A percentile compares a stretch with the other conserved stretches of the same genome.
phyloP scores from a whole-genome alignment of 2,888 invertebrate genomes.

The Stratiomys singularior region DNA sequence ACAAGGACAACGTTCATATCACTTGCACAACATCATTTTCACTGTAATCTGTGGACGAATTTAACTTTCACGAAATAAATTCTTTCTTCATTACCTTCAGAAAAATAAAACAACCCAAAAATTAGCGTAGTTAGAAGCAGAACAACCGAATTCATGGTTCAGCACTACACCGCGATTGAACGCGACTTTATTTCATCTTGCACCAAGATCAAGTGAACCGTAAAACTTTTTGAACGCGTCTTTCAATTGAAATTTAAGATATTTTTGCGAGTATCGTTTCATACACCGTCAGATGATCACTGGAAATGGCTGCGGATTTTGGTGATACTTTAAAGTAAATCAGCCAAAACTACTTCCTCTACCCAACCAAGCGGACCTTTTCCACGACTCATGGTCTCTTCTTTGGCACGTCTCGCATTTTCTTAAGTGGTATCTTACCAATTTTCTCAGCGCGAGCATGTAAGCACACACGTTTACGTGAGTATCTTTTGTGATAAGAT shows the following conservation, averaged over 20 bases:
- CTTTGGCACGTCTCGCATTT: constrained; percentile 22
- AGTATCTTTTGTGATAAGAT: constrained; percentile 3
- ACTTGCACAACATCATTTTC: no score
- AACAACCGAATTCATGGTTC: constrained; percentile 26
- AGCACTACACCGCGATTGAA: constrained; percentile 2
- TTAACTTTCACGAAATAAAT: constrained; percentile 13
- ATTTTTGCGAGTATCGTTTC: constrained; percentile 16
- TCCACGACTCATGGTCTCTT: constrained; percentile 15
- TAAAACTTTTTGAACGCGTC: neutral
- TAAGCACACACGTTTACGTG: neutral
- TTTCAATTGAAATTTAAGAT: neutral
- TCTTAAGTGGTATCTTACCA: constrained; percentile 16
- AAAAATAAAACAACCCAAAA: constrained; percentile 61
- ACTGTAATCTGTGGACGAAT: neutral
- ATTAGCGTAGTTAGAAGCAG: constrained; percentile 37
- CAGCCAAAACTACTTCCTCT: neutral
- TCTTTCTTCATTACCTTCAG: constrained; percentile 58
- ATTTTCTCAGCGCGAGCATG: constrained; percentile 2
- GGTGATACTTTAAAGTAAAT: constrained; percentile 41
- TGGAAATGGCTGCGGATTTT: constrained; percentile 2
- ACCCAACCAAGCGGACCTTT: neutral
- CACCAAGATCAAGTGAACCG: neutral
- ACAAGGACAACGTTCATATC: no score
- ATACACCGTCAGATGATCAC: constrained; percentile 15
- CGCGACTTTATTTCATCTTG: constrained; percentile 22